Evolutionary conservation across 2,888 invertebrate genomes (phyloP).

Genomic region (Metallyticus violacea): DNA sequence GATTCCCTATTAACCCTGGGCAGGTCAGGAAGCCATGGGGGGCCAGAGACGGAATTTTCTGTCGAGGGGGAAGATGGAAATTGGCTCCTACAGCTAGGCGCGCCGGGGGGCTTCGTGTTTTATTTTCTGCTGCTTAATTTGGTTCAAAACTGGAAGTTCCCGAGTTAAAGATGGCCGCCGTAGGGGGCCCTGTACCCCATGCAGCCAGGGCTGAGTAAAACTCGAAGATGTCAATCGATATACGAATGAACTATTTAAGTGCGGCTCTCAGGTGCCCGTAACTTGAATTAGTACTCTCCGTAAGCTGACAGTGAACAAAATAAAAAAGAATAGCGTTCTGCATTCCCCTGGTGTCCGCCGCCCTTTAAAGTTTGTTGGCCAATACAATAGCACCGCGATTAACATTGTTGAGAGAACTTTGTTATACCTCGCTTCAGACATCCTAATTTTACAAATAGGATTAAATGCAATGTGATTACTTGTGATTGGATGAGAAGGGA

Average conservation of each 20-base stretch:
- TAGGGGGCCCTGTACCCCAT: neutral
- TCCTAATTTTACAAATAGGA: no score
- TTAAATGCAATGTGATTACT: no score
- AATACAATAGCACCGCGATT: no score
- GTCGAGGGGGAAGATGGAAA: slow-evolving; percentile 1
- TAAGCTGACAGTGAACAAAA: neutral
- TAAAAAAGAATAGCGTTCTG: neutral
- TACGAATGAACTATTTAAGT: neutral
- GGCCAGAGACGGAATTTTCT: neutral
- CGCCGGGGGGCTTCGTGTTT: slow-evolving; percentile 22
- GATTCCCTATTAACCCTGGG: neutral
- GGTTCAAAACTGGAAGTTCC: slow-evolving; percentile 32
- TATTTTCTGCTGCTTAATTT: slow-evolving; percentile 28
- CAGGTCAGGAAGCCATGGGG: neutral
- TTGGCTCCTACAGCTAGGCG: slow-evolving; percentile 19
- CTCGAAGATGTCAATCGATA: neutral
- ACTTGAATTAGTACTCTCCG: neutral
- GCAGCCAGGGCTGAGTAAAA: neutral
- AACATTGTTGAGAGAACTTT: no score
- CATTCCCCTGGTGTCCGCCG: no score
- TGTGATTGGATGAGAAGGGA: no score
- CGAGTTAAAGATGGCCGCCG: slow-evolving; percentile 19
- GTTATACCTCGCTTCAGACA: no score
- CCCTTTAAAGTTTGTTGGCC: no score
- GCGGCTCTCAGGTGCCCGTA: neutral